Evolutionary conservation across 2,113 vertebrate species (phyloP).

Genomic region (Nibea albiflora): DNA sequence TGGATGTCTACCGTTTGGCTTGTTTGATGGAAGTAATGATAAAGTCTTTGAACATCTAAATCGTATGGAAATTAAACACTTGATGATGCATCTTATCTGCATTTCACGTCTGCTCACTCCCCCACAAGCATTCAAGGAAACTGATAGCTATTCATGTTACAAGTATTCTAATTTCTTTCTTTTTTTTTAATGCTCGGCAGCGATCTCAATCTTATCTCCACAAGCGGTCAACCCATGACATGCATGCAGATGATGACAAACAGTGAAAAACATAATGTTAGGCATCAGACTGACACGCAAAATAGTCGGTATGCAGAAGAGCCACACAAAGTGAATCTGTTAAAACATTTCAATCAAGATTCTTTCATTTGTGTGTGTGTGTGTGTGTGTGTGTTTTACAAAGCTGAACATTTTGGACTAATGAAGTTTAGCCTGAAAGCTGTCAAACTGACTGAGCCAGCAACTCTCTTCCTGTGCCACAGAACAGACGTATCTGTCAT

Average conservation of each 20-base stretch:
- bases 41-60: background rate
- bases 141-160: background rate
- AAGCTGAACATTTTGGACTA: background rate
- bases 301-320: background rate
- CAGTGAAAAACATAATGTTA: background rate
- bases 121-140: background rate
- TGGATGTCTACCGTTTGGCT: background rate
- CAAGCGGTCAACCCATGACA: background rate
- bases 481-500: constrained; percentile 39
- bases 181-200: background rate
- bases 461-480: constrained; percentile 4
- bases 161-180: background rate
- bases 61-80: background rate
- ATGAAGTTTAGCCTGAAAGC: constrained; percentile 27
- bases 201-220: background rate
- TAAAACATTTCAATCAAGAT: background rate
- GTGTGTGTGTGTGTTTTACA: constrained; percentile 11
- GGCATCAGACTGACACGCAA: background rate
- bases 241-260: background rate
- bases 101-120: background rate
- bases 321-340: background rate
- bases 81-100: background rate
- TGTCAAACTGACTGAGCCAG: constrained; percentile 27
- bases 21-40: background rate
- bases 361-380: constrained; percentile 13